Conservation (phyloP, 2,113 vertebrate genomes). For the Poeciliopsis turrubarensis region DNA sequence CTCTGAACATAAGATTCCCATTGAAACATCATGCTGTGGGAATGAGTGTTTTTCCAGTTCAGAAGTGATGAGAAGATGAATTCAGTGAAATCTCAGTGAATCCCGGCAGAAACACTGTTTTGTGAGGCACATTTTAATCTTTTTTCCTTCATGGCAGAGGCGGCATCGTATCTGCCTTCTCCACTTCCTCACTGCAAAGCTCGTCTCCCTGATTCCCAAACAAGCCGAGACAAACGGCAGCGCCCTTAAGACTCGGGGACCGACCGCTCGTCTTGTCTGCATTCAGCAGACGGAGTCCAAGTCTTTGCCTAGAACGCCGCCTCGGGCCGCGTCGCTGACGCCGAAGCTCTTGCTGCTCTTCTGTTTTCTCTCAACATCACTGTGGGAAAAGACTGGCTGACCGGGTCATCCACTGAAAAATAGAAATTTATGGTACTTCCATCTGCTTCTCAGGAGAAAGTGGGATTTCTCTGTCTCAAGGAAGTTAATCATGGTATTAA, state of each 20-base stretch:
- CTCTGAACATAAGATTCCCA: no score
- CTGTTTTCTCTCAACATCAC: constrained; percentile 28
- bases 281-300: constrained; percentile 44
- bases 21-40: neutral
- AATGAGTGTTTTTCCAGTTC: no score
- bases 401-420: constrained; percentile 31
- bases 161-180: neutral
- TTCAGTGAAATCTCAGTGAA: neutral
- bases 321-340: constrained; percentile 17
- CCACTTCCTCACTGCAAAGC: constrained; percentile 26
- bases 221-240: constrained; percentile 52
- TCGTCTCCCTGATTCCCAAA: constrained; percentile 49
- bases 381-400: constrained; percentile 22
- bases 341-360: constrained; percentile 4
- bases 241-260: constrained; percentile 50
- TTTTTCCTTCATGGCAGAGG: neutral
- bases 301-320: constrained; percentile 41
- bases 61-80: no score
- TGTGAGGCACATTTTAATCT: no score
- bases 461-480: constrained; percentile 15
- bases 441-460: neutral
- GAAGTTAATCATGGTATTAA: constrained; percentile 29
- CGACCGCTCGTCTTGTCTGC: constrained; percentile 53
- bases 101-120: neutral
- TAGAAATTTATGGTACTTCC: neutral